Evolutionary conservation across 2,888 invertebrate genomes (phyloP), one percentile per base, ranked within the genome.

Genomic region (Hypsopygia costalis): DNA sequence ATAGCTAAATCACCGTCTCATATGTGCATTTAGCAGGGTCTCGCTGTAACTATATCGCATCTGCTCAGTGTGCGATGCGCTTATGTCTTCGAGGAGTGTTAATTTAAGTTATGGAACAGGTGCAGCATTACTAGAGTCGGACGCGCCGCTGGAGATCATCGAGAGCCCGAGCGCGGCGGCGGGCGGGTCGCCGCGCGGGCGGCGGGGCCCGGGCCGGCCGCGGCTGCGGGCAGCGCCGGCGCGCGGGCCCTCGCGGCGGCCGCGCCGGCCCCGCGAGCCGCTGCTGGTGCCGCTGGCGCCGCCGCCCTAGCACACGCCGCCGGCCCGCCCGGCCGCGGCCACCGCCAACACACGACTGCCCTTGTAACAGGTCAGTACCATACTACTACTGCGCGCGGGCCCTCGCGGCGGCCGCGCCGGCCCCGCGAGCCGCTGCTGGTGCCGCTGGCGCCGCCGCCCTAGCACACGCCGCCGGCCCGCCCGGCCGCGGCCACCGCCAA

Each of bases 211-310:
- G n/a, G 78, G 76, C 0, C 61, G 76, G 43, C 76, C 78, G 29
- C 65, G 71, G 20, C 55, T 60, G 42, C 62, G 71, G 31, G 49
- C 57, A 47, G 56, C 56, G 46, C 44, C 62, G 34, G 46, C 58
- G 28, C 51, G 72, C 32, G 54, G 60, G 40, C 32, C 55, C 36
- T 0, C 57, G 12, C 60, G 79, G 8, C 58, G 80, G 10, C 70
- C 75, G n/a, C 71, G 85, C n/a, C 56, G 78, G 2, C 69, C 81
- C 1, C 64, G 81, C 16, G 85, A 85, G 52, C 85, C 87, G 1
- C 64, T 87, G 43, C 73, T 90, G 11, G 90, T 90, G 63, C 90
- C 90, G 55, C 78, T 90, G 28, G 90, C 89, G 64, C 90, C 90
- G 71, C 83, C 82, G 11, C 83, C 81, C 1, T 80, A 70, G 60